phyloP scores from a whole-genome alignment of 2,888 invertebrate genomes.

The Agrypnus murinus region DNA sequence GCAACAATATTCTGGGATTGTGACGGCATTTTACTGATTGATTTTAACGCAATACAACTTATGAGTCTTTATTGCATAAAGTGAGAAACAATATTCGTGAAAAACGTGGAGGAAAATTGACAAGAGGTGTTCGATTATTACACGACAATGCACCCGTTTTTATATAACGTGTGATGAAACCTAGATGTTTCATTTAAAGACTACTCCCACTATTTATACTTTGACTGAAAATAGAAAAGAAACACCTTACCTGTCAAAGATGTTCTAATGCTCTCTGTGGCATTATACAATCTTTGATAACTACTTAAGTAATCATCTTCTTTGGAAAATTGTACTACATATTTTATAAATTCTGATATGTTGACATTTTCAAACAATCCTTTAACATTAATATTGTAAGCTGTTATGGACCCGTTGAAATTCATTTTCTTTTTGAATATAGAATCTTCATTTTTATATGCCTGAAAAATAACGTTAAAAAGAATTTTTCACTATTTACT shows the following conservation, averaged over 20 bases:
- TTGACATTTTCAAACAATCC: constrained; percentile 64
- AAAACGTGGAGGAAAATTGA: no score
- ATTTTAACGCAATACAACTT: no score
- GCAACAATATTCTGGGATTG: no score
- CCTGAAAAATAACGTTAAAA: constrained; percentile 58
- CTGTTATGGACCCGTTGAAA: constrained; percentile 62
- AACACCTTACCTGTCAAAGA: constrained; percentile 63
- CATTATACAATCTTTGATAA: constrained; percentile 63
- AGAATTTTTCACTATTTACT: no score
- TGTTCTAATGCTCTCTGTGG: constrained; percentile 61
- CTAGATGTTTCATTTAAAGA: no score
- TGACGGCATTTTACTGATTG: no score
- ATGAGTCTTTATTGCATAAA: no score
- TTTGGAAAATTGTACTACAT: constrained; percentile 60
- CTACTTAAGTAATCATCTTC: constrained; percentile 65
- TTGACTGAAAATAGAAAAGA: background rate
- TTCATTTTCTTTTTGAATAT: constrained; percentile 58
- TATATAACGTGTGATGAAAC: no score
- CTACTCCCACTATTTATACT: no score
- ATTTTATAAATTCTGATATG: constrained; percentile 62
- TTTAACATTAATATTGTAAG: constrained; percentile 64
- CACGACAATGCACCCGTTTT: no score
- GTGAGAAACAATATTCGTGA: no score
- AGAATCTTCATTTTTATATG: constrained; percentile 60
- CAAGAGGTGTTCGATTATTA: no score